phyloP scores from a whole-genome alignment of 2,888 invertebrate genomes.

The Helicoverpa assulta region DNA sequence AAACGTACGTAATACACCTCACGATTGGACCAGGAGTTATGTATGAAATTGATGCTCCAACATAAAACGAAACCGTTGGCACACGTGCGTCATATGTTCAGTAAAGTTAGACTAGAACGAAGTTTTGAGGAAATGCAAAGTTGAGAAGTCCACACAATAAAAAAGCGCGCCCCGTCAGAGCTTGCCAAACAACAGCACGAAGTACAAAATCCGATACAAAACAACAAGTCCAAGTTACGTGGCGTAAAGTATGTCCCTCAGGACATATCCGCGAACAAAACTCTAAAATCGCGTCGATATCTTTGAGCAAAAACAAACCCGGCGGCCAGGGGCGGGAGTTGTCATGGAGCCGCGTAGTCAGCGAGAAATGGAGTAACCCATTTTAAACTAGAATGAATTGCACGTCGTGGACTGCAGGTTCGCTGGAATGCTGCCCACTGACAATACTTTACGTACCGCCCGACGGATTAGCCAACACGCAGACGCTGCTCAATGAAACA shows the following conservation, averaged over 20 bases:
- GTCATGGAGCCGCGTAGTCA: conserved; percentile 86
- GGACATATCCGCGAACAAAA: conserved; percentile 69
- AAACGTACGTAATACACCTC: conserved; percentile 47
- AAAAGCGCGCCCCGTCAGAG: conserved; percentile 52
- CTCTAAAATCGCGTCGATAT: conserved; percentile 73
- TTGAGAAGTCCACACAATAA: conserved; percentile 40
- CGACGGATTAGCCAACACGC: conserved; percentile 39
- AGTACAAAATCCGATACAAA: conserved; percentile 60
- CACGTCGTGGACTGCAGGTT: conserved; percentile 87
- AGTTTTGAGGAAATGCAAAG: conserved; percentile 49
- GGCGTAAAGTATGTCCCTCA: conserved; percentile 65
- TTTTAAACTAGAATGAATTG: conserved; percentile 89
- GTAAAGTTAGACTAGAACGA: conserved; percentile 36
- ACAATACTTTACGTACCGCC: conserved; percentile 71
- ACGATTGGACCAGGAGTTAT: conserved; percentile 15
- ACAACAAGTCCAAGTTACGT: conserved; percentile 58
- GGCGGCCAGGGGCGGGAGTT: conserved; percentile 76
- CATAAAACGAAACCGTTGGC: conserved; percentile 35
- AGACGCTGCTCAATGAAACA: not conserved
- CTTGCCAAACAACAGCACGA: conserved; percentile 60
- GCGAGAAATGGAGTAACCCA: conserved; percentile 87
- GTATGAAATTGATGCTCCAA: conserved; percentile 33
- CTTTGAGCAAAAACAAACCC: conserved; percentile 77
- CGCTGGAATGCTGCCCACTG: conserved; percentile 87
- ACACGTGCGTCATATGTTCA: conserved; percentile 38